Percentiles rank a stretch among this genome's conserved stretches.
These are phyloP conservation scores for Seriola rivoliana DNA, from an alignment of 2,113 vertebrate species.

Conservation along the genomic window DNA sequence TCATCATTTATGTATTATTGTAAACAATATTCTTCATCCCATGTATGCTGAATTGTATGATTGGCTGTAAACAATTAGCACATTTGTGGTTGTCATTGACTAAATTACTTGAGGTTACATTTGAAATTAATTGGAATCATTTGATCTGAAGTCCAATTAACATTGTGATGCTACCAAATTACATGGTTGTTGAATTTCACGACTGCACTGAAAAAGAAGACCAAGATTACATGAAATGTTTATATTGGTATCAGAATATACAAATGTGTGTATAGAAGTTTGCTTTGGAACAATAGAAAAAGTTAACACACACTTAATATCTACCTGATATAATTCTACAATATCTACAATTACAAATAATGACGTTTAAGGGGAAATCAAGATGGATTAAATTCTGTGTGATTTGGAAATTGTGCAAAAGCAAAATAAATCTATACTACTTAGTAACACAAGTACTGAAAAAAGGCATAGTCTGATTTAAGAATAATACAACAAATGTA, in stretches of 20 bases:
- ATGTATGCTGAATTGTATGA: no score
- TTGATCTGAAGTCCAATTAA: no score
- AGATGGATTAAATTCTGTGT: constrained; percentile 13
- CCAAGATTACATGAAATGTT: constrained; percentile 9
- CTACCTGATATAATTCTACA: constrained; percentile 3
- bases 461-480: constrained; percentile 25
- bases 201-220: not conserved
- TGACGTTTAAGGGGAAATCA: constrained; percentile 5
- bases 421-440: not conserved
- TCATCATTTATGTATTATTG: not conserved
- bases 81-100: no score
- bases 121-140: no score
- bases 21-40: not conserved
- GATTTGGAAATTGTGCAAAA: constrained; percentile 28
- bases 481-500: constrained; percentile 24
- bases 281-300: constrained; percentile 20
- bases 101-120: no score
- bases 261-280: constrained; percentile 11
- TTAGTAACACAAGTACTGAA: not conserved
- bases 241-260: constrained; percentile 12
- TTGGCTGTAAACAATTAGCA: no score
- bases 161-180: no score
- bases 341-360: constrained; percentile 21
- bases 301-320: not conserved
- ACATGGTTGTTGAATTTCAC: not conserved